Conservation (phyloP, 2,113 vertebrate species). For the Sinocyclocheilus maitianheensis region DNA sequence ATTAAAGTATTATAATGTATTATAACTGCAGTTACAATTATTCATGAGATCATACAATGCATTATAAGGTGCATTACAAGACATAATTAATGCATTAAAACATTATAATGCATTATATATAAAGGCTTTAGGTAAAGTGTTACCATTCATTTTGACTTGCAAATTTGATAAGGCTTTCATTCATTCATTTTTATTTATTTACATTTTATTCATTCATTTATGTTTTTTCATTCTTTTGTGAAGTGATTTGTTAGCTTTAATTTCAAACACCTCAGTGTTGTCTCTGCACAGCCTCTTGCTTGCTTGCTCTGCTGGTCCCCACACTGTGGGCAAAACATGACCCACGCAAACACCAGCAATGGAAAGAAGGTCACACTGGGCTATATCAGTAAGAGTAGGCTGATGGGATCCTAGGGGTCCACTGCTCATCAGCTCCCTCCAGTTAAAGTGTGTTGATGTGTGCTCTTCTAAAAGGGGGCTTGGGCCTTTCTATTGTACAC, state of each 20-base stretch:
- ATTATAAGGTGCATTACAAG: no score
- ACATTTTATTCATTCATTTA: neutral
- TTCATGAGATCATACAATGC: no score
- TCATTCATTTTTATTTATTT: neutral
- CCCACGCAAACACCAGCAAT: neutral
- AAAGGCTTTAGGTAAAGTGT: no score
- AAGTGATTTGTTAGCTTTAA: neutral
- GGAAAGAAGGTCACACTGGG: slow-evolving; percentile 26
- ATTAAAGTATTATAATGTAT: no score
- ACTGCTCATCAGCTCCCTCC: neutral
- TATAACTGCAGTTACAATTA: no score
- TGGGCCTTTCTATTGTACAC: neutral
- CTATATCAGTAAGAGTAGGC: neutral
- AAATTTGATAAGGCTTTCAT: neutral
- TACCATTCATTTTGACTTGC: neutral
- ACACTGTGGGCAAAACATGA: neutral
- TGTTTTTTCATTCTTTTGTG: neutral
- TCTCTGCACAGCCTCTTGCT: neutral
- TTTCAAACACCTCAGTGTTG: neutral
- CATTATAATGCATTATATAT: no score
- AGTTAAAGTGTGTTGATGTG: slow-evolving; percentile 12
- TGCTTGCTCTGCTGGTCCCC: neutral
- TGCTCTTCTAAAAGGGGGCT: slow-evolving; percentile 1
- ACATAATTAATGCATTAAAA: no score
- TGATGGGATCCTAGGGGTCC: neutral